Base-by-base conservation (phyloP, 1,140 invertebrate genomes). In the Hirudo medicinalis region DNA sequence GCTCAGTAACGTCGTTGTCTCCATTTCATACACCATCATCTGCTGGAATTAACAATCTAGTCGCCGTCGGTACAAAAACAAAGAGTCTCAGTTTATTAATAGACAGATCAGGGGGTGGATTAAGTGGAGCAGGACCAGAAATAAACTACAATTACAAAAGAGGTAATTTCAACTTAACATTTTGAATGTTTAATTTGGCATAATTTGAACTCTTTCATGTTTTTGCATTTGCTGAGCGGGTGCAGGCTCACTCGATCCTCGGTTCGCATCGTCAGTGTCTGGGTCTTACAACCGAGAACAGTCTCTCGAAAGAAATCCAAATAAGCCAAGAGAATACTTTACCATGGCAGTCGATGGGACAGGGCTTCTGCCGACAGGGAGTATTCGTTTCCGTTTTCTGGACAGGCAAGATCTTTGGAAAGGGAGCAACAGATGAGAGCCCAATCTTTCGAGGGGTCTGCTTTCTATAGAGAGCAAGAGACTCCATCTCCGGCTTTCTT, bases 311-410 rank as follows among this genome's bases (percentile, higher is more conserved):
- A 74, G 79, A 66, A 53, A 73, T 36, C 25, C 27, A 9, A 55
- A 71, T 25, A 22, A 67, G 69, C 54, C 53, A n/a, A 67, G 49
- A 22, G n/a, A 53, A 15, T 53, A 70, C 40, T 63, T 40, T 25
- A 27, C 40, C 8, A 49, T 27, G 19, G 57, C 11, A 32, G 57
- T 29, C 22, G 63, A 11, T 43, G 73, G 27, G 73, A 74, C 32
- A 69, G 70, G 17, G 32, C 69, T 3, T 73, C 72, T n/a, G 43
- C 60, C 15, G 73, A 74, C 67, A 69, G 73, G 49, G 72, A 73
- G 40, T 49, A 60, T 53, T 78, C 80, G 66, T 81, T 79, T 73
- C 79, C 80, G 19, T 78, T 80, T 55, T 80, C 80, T 78, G 79
- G 79, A 22, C 22, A 22, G 57, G 79, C 80, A 32, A 72, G 79